A percentile compares a stretch with the other conserved stretches of the same genome.
phyloP scores from a whole-genome alignment of 2,888 invertebrate species.

The Helleia helle region DNA sequence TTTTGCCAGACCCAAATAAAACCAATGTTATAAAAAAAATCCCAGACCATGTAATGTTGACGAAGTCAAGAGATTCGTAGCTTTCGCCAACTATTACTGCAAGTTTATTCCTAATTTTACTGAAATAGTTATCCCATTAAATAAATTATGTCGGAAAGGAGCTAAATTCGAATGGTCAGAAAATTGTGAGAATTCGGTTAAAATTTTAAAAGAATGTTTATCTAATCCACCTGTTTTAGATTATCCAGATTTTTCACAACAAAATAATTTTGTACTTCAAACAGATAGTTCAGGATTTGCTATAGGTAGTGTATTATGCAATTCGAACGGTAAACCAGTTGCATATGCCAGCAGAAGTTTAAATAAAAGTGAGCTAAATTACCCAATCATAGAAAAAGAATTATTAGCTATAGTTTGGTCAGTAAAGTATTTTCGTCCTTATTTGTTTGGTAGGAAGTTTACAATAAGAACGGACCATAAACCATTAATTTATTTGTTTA shows the following conservation, averaged over 20 bases:
- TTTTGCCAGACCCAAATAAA: slow-evolving; percentile 16
- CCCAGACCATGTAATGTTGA: slow-evolving; percentile 17
- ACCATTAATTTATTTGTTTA: no score
- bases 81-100: slow-evolving; percentile 16
- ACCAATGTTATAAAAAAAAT: slow-evolving; percentile 16
- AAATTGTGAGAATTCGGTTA: background rate
- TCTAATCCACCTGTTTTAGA: background rate
- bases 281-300: slow-evolving; percentile 9
- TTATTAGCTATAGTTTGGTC: no score
- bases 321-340: no score
- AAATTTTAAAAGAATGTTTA: background rate
- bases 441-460: no score
- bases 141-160: background rate
- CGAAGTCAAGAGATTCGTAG: slow-evolving; percentile 17
- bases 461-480: no score
- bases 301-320: slow-evolving; percentile 1
- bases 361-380: no score
- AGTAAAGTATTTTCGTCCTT: no score
- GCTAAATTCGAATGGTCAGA: background rate
- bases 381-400: no score
- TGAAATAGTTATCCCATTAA: background rate
- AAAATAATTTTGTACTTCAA: slow-evolving; percentile 11
- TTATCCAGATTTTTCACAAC: slow-evolving; percentile 10
- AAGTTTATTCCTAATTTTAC: no score
- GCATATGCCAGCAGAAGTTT: no score